Base-by-base conservation (phyloP, 2,797 vertebrate species). In the Brachymystax lenok region DNA sequence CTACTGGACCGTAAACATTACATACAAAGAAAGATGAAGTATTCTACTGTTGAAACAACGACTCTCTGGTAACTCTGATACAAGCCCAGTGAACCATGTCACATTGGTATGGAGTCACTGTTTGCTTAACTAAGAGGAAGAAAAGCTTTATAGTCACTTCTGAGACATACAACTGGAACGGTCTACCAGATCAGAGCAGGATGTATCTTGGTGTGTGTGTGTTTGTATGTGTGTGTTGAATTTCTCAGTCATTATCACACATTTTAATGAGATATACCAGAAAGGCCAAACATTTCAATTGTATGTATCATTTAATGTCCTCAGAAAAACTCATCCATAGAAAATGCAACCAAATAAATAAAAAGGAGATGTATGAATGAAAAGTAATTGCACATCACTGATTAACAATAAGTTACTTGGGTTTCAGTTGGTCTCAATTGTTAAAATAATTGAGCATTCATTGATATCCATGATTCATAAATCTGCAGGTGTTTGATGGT, bases 181-280 rank as follows among this genome's bases (percentile, higher is more conserved):
- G 70, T 33, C 13, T 51, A 17, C 50, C 21, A 14, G 17, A 74
- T 21, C 12, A 46, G 69, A 6, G 52, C 35, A 35, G 68, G 7
- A 21, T 61, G 35, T n/a, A n/a, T 17, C 19, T 63, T 6, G 5
- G 24, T 68, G 64, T 68, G 71, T 33, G 71, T 56, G 71, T 59
- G 17, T 54, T 51, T 74, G 68, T 61, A 51, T 59, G 63, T 12
- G 28, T 46, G 16, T 80, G 56, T 61, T 56, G 52, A 19, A 56
- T 56, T 56, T 56, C 35, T 54, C 52, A 5, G 52, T 19, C 3
- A 56, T 19, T 16, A 5, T 19, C 40, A 46, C 10, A 12, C 40
- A 46, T 46, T 46, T 46, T 46, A 46, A 46, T 46, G 40, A 46
- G 10, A 46, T 3, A 46, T 46, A 12, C 8, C 10, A 46, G 40